Base-by-base conservation (phyloP, 1,140 invertebrate species). In the Drosophila sucinea region DNA sequence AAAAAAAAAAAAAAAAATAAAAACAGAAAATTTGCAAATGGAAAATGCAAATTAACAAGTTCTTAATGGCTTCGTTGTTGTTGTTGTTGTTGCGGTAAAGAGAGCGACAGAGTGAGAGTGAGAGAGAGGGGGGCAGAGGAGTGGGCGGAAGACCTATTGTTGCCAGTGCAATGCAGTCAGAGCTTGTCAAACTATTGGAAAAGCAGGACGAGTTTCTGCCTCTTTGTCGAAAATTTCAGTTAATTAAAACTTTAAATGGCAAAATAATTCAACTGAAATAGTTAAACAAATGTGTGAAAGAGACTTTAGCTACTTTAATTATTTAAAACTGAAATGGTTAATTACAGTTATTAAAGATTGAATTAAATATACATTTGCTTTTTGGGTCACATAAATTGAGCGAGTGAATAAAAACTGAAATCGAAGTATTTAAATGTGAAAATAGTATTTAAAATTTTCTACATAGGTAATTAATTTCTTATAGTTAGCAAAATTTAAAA, bases 41-140 rank as follows among this genome's bases (percentile, higher is more conserved):
- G 74, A 77, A 77, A 76, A 77, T 77, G 74, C 73, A 76, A 77
- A 77, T 77, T 77, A 77, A 76, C 73, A 70, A 76, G 66, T 76
- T 76, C 73, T 76, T 76, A 76, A 76, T 76, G 73, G 73, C 41
- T 55, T 75, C 68, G 47, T 60, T 54, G 60, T 32, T 51, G 44
- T 51, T 51, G 44, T 51, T 51, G 44, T 51, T 51, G 44, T 51
- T 51, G 44, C 44, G 44, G 44, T 51, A 3, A 51, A 51, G 1
- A 2, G 25, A 17, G 4, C 0, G 11, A 47, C 44, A 8, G 17
- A 25, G 44, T 1, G 1, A 7, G 17, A 10, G 44, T 0, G 40
- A 41, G 40, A 17, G n/a, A 11, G 40, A n/a, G 11, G n/a, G 11
- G n/a, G 4, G 11, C 11, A 10, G 38, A 10, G 38, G 3, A 4